Conservation (phyloP, 2,888 invertebrate genomes). For the Operophtera brumata region DNA sequence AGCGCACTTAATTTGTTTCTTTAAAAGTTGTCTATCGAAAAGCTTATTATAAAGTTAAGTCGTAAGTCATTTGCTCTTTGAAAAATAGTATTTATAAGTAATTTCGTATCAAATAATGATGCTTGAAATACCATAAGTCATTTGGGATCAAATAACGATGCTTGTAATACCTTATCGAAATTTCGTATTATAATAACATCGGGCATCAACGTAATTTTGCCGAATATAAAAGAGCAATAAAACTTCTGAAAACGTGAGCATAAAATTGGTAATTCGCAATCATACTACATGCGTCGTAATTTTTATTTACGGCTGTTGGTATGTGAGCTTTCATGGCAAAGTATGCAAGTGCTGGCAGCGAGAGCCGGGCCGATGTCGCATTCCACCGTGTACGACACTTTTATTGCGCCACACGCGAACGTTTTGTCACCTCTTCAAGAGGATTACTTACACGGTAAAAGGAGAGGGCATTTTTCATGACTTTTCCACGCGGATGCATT, state of each 20-base stretch:
- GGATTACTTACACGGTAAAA: conserved; percentile 58
- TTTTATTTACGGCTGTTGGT: conserved; percentile 19
- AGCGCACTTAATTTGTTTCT: conserved; percentile 28
- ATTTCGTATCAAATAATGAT: background rate
- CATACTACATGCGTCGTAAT: conserved; percentile 22
- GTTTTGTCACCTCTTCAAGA: conserved; percentile 67
- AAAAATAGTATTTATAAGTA: background rate
- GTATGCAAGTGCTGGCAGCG: conserved; percentile 35
- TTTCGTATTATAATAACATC: conserved; percentile 13
- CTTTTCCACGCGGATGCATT: conserved; percentile 65
- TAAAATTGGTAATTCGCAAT: conserved; percentile 24
- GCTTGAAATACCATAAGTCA: background rate
- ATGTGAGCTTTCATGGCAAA: conserved; percentile 6
- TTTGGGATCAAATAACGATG: background rate
- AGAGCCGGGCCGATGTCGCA: conserved; percentile 27
- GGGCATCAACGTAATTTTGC: conserved; percentile 20
- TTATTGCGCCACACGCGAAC: conserved; percentile 53
- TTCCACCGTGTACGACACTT: conserved; percentile 51
- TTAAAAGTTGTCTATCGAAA: conserved; percentile 23
- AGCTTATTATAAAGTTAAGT: conserved; percentile 13
- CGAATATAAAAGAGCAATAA: conserved; percentile 22
- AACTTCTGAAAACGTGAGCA: conserved; percentile 22
- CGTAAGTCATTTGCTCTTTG: conserved; percentile 1
- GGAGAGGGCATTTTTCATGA: conserved; percentile 62
- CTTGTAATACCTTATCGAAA: background rate